Evolutionary conservation across 2,888 invertebrate genomes (phyloP).

Genomic region (Morinoia aosen): DNA sequence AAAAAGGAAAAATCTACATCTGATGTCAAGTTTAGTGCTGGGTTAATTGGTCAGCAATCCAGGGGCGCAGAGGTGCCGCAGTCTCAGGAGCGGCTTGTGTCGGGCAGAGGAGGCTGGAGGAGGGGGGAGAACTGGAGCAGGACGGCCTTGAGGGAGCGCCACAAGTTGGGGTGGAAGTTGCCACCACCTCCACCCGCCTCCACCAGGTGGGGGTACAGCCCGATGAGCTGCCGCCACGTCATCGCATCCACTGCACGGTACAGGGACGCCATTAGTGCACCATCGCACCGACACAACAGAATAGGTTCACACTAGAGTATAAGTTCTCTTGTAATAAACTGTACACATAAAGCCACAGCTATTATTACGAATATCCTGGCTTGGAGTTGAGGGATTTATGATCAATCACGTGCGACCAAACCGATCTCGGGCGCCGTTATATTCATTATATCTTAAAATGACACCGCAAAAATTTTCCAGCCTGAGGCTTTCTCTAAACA

Average conservation of each 20-base stretch:
- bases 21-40: too few relatives aligned
- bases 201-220: conserved; percentile 90
- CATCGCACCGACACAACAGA: background rate
- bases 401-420: too few relatives aligned
- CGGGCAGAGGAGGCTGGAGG: conserved; percentile 77
- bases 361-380: too few relatives aligned
- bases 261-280: conserved; percentile 69
- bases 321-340: background rate
- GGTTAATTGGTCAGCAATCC: too few relatives aligned
- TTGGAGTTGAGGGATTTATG: too few relatives aligned
- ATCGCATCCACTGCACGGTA: conserved; percentile 81
- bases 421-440: too few relatives aligned
- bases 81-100: background rate
- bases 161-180: conserved; percentile 79
- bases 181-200: conserved; percentile 82
- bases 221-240: conserved; percentile 94
- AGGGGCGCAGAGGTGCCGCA: too few relatives aligned
- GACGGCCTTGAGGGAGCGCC: conserved; percentile 85
- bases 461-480: too few relatives aligned
- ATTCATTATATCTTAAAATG: too few relatives aligned
- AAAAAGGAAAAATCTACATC: too few relatives aligned
- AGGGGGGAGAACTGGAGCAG: conserved; percentile 89
- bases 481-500: too few relatives aligned
- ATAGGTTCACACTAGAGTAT: too few relatives aligned
- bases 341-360: background rate